phyloP scores from a whole-genome alignment of 2,888 invertebrate genomes.

The Volucella inflata region DNA sequence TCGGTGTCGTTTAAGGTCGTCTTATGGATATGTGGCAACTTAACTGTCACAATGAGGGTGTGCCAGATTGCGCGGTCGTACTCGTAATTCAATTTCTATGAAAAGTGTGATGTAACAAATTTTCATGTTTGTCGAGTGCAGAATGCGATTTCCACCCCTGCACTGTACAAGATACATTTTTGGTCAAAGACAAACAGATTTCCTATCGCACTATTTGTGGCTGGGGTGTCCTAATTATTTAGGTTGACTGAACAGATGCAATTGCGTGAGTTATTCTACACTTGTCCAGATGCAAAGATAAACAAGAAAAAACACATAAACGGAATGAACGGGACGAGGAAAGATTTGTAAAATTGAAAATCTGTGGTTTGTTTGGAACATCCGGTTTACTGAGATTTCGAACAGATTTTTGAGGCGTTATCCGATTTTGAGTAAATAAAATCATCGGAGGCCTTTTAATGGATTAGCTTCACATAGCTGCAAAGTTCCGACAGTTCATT shows the following conservation, averaged over 20 bases:
- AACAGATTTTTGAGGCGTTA: not conserved
- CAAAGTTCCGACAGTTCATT: too few relatives aligned
- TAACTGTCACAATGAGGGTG: constrained; percentile 33
- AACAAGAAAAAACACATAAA: not conserved
- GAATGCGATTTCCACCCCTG: constrained; percentile 14
- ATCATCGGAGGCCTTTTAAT: too few relatives aligned
- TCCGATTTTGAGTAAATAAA: too few relatives aligned
- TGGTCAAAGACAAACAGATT: constrained; percentile 47
- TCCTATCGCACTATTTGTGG: constrained; percentile 3
- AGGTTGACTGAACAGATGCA: constrained; percentile 70
- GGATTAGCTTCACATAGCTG: too few relatives aligned
- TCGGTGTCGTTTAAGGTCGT: not conserved
- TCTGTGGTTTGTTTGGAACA: constrained; percentile 50
- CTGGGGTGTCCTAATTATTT: constrained; percentile 64
- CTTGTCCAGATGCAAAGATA: constrained; percentile 70
- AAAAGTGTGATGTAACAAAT: constrained; percentile 72
- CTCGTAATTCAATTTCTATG: constrained; percentile 61
- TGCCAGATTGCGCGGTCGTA: constrained; percentile 59
- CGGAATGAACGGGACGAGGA: not conserved
- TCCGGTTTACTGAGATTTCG: constrained; percentile 45
- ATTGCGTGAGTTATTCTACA: constrained; percentile 51
- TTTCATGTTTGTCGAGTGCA: constrained; percentile 35
- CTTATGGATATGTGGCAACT: too few relatives aligned
- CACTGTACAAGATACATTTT: constrained; percentile 18
- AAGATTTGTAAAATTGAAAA: constrained; percentile 32